Evolutionary conservation across 1,140 invertebrate genomes (phyloP).

Genomic region (Drosophila melanogaster): DNA sequence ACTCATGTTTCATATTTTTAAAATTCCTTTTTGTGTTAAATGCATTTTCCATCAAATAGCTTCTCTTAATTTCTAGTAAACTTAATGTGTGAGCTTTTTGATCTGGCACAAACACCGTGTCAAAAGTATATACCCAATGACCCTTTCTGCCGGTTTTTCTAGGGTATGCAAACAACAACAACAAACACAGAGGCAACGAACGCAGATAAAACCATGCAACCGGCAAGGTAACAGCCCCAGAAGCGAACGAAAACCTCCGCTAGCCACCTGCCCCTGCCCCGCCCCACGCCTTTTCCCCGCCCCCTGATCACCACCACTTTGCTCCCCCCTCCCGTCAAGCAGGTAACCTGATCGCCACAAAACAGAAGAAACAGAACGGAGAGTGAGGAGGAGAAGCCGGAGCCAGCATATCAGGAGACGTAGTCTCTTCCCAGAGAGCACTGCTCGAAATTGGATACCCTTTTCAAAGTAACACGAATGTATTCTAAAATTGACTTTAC

Average conservation of each 20-base stretch:
- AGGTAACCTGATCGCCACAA: constrained; percentile 74
- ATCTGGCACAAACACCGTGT: background rate
- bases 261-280: constrained; percentile 57
- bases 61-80: background rate
- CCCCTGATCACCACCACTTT: background rate
- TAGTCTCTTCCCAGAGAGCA: constrained; percentile 25
- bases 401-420: constrained; percentile 68
- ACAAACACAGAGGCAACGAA: constrained; percentile 30
- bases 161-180: constrained; percentile 38
- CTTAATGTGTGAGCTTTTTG: background rate
- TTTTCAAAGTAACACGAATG: background rate
- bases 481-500: background rate
- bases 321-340: background rate
- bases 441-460: background rate
- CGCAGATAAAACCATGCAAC: constrained; percentile 71
- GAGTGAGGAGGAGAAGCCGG: constrained; percentile 25
- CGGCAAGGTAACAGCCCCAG: constrained; percentile 55
- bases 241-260: constrained; percentile 41
- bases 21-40: too few relatives aligned
- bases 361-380: constrained; percentile 36
- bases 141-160: constrained; percentile 5
- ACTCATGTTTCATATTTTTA: too few relatives aligned
- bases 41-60: too few relatives aligned
- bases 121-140: constrained; percentile 1
- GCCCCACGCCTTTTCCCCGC: background rate